Evolutionary conservation across 1,140 invertebrate genomes (phyloP).

Genomic region (Telenomus remus): DNA sequence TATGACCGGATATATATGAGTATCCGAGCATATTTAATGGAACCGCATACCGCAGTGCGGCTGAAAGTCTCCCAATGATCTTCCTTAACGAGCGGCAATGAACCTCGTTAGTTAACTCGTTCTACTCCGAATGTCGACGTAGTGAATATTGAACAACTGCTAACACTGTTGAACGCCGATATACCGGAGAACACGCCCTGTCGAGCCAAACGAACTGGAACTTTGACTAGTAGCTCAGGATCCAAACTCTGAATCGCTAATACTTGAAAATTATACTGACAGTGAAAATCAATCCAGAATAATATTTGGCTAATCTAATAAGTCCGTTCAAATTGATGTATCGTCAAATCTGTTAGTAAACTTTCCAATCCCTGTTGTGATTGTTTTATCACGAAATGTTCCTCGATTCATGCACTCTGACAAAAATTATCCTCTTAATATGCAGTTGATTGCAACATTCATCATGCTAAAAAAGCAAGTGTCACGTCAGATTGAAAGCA

Average conservation of each 20-base stretch:
- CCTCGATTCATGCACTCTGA: too few relatives aligned
- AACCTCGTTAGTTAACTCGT: slow-evolving; percentile 45
- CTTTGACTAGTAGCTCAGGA: slow-evolving; percentile 18
- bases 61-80: slow-evolving; percentile 41
- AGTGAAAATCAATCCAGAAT: slow-evolving; percentile 25
- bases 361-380: neutral
- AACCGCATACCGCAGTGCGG: slow-evolving; percentile 43
- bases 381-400: too few relatives aligned
- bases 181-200: slow-evolving; percentile 37
- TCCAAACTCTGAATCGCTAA: slow-evolving; percentile 33
- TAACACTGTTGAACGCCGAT: slow-evolving; percentile 53
- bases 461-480: neutral
- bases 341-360: slow-evolving; percentile 13
- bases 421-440: too few relatives aligned
- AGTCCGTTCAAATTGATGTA: slow-evolving; percentile 11
- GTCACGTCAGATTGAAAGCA: slow-evolving; percentile 1
- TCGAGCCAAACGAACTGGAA: slow-evolving; percentile 56
- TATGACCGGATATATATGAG: too few relatives aligned
- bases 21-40: slow-evolving; percentile 29
- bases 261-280: slow-evolving; percentile 35
- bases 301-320: slow-evolving; percentile 34
- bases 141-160: slow-evolving; percentile 59
- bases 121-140: slow-evolving; percentile 39
- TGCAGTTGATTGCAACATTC: too few relatives aligned
- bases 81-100: slow-evolving; percentile 47